A percentile compares a stretch with the other conserved stretches of the same genome.
These are phyloP conservation scores for Pinctada fucata DNA, from an alignment of 2,888 invertebrate genomes.

Conservation along the genomic window DNA sequence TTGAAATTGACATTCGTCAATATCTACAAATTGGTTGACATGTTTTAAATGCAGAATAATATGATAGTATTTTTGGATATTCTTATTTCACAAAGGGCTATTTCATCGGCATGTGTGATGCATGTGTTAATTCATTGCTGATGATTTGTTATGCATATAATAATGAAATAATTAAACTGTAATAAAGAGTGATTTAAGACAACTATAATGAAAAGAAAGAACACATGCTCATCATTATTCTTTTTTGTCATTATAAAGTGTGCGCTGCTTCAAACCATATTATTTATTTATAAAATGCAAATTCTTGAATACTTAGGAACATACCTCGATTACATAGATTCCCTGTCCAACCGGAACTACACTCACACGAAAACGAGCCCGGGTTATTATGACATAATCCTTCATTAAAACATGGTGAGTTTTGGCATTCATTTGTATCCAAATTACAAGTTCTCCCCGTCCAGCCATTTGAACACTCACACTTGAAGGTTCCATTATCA, in stretches of 20 bases:
- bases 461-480: background rate
- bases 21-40: background rate
- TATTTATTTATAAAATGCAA: no score
- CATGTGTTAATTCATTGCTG: no score
- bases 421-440: background rate
- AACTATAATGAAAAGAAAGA: no score
- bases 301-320: background rate
- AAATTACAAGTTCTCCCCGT: background rate
- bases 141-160: no score
- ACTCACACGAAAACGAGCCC: background rate
- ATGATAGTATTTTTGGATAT: background rate
- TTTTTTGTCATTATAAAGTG: no score
- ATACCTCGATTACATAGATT: background rate
- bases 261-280: no score
- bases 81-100: background rate
- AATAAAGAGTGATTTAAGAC: no score
- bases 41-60: background rate
- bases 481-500: background rate
- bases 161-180: no score
- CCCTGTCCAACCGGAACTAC: background rate
- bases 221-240: no score
- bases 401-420: background rate
- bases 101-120: no score
- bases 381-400: background rate
- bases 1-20: slow-evolving; percentile 11